Conservation (phyloP, 1,140 invertebrate genomes). For the Bombus difficillimus region DNA sequence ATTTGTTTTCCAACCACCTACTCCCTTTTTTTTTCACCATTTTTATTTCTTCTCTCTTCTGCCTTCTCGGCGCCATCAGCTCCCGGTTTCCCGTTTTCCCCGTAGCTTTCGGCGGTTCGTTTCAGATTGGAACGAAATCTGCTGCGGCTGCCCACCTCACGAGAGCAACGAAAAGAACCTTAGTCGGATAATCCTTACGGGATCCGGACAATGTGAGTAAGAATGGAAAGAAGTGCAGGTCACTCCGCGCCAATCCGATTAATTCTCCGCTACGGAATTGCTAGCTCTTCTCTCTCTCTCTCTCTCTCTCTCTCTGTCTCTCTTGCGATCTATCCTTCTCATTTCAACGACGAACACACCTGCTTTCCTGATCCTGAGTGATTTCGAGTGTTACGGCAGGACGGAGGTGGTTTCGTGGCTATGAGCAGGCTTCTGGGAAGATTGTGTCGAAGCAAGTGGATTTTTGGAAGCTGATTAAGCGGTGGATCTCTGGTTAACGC, state of each 20-base stretch:
- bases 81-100: conserved; percentile 6
- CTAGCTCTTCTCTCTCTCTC: not conserved
- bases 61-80: not conserved
- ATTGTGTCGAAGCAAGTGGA: not conserved
- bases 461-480: not conserved
- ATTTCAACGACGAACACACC: not conserved
- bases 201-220: conserved; percentile 33
- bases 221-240: conserved; percentile 25
- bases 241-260: conserved; percentile 41
- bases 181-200: conserved; percentile 44
- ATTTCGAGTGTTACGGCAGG: not conserved
- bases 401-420: not conserved
- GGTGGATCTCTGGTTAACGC: too few species aligned
- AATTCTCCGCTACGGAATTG: conserved; percentile 28
- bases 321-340: too few species aligned
- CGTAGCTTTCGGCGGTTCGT: not conserved
- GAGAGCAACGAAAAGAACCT: conserved; percentile 18
- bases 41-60: not conserved
- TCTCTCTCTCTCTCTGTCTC: too few species aligned
- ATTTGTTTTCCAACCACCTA: conserved; percentile 27
- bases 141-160: not conserved
- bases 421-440: not conserved
- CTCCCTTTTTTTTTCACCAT: not conserved
- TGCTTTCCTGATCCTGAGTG: not conserved
- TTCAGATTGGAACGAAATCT: conserved; percentile 15